These are phyloP conservation scores for Oikopleura albicans DNA, from an alignment of 23 tunicate genomes.

Conservation along the genomic window DNA sequence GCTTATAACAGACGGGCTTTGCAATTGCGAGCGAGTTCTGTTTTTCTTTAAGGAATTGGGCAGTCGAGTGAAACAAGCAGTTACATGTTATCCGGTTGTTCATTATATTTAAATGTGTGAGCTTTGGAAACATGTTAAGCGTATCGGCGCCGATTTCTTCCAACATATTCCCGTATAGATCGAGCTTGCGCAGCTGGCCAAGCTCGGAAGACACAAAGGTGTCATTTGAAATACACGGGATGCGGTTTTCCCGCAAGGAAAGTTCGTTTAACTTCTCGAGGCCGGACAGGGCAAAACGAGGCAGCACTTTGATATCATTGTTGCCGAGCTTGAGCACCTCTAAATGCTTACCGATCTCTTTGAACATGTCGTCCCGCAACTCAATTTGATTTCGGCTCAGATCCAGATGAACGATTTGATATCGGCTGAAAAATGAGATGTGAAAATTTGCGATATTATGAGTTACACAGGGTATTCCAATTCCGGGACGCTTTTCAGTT, in stretches of 20 bases:
- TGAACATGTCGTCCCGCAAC: not conserved
- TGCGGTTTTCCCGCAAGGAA: not conserved
- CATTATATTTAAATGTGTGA: not conserved
- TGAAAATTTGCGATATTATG: no score
- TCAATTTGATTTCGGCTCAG: not conserved
- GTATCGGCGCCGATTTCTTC: constrained; percentile 8
- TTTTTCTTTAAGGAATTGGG: not conserved
- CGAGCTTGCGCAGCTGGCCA: not conserved
- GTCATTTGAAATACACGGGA: not conserved
- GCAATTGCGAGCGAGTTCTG: not conserved
- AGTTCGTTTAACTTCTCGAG: not conserved
- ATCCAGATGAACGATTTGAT: not conserved
- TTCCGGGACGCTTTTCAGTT: no score
- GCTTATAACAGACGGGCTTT: not conserved
- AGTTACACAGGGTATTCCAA: no score
- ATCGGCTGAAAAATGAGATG: no score
- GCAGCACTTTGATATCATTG: not conserved
- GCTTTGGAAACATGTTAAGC: not conserved
- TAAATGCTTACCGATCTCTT: not conserved
- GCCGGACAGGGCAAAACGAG: not conserved
- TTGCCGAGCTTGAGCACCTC: not conserved
- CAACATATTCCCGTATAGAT: not conserved
- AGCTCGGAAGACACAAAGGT: not conserved
- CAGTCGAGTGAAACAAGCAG: not conserved
- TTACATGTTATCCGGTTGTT: not conserved